These are phyloP conservation scores for Platycheirus albimanus DNA, from an alignment of 2,888 invertebrate genomes.

Conservation along the genomic window DNA sequence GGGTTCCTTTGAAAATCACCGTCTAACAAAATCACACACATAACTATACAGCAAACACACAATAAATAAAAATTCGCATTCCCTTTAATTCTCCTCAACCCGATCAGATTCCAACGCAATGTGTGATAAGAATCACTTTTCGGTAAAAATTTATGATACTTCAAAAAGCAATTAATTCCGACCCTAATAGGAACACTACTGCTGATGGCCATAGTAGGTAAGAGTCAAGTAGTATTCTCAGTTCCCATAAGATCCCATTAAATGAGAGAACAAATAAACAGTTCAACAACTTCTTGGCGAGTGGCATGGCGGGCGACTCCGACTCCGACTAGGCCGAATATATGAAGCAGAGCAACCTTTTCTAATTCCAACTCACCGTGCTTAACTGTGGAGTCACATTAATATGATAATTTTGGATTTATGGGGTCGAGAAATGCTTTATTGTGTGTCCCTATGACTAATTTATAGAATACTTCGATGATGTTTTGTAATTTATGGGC, in stretches of 20 bases:
- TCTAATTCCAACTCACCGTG: slow-evolving; percentile 55
- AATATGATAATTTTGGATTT: slow-evolving; percentile 73
- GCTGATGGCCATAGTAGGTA: slow-evolving; percentile 1
- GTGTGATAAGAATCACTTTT: slow-evolving; percentile 61
- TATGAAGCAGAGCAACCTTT: slow-evolving; percentile 39
- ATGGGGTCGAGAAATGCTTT: slow-evolving; percentile 73
- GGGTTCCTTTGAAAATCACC: slow-evolving; percentile 18
- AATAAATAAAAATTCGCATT: slow-evolving; percentile 51
- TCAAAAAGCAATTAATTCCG: slow-evolving; percentile 65
- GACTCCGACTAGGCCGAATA: background rate
- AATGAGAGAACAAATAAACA: slow-evolving; percentile 14
- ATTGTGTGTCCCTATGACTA: slow-evolving; percentile 74
- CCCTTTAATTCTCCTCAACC: background rate
- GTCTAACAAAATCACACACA: background rate
- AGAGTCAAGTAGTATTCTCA: too few relatives aligned
- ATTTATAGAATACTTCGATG: slow-evolving; percentile 72
- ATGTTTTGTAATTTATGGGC: slow-evolving; percentile 68
- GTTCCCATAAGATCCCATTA: slow-evolving; percentile 51
- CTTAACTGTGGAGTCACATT: slow-evolving; percentile 67
- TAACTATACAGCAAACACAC: background rate
- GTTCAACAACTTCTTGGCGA: slow-evolving; percentile 57
- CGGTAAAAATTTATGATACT: slow-evolving; percentile 63
- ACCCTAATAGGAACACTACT: slow-evolving; percentile 61
- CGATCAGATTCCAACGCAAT: slow-evolving; percentile 2
- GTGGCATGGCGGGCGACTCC: slow-evolving; percentile 1